phyloP scores from a whole-genome alignment of 2,888 invertebrate species.

The Eremobia ochroleuca region DNA sequence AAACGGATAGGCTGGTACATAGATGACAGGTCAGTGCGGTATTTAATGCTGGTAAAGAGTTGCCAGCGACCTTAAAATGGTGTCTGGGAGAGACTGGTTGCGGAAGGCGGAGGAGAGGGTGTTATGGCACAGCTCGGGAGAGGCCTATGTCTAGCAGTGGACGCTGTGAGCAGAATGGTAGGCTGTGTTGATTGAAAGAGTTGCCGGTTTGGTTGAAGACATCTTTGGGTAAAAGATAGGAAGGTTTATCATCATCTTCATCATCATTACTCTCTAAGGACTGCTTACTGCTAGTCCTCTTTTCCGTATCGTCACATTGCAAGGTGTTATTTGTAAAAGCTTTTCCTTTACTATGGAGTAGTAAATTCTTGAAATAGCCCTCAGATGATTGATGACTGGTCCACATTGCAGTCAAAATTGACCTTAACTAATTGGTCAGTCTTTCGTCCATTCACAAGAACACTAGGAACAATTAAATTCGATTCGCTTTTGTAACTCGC shows the following conservation, averaged over 20 bases:
- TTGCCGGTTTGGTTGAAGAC: neutral
- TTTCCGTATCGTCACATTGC: neutral
- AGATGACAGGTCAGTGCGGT: neutral
- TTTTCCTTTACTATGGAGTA: too few relatives aligned
- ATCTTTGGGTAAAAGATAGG: neutral
- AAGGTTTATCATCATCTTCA: neutral
- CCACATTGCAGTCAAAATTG: neutral
- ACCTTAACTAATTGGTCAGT: neutral
- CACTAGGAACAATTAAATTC: neutral
- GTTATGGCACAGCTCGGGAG: too few relatives aligned
- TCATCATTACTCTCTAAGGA: neutral
- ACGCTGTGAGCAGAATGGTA: too few relatives aligned
- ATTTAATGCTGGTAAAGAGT: neutral
- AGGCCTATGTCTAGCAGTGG: neutral
- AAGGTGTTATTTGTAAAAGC: too few relatives aligned
- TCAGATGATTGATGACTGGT: neutral
- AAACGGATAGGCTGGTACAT: constrained; percentile 30
- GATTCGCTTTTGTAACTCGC: neutral
- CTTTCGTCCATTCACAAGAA: neutral
- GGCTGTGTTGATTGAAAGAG: neutral
- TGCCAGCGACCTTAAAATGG: neutral
- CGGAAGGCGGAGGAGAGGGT: neutral
- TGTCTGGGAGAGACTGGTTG: neutral
- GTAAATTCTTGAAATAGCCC: too few relatives aligned
- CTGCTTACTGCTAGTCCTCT: too few relatives aligned